Evolutionary conservation across 2,797 vertebrate genomes (phyloP).

Genomic region (Notoglanidium macrostoma): DNA sequence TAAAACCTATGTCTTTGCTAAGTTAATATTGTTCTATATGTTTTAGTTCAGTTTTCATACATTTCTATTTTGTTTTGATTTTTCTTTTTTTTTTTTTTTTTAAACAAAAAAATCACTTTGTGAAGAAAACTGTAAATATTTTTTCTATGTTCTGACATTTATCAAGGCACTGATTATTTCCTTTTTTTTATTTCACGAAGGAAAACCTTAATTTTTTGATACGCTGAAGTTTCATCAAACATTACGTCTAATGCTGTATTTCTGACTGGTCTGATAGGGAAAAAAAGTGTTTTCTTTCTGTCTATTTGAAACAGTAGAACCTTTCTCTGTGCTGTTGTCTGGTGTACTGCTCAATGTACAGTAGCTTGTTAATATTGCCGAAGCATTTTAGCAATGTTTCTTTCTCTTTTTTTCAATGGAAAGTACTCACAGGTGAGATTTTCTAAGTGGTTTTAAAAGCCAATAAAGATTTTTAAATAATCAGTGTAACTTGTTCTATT

Average conservation of each 20-base stretch:
- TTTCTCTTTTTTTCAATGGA: conserved; percentile 91
- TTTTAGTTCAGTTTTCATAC: conserved; percentile 74
- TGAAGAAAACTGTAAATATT: conserved; percentile 80
- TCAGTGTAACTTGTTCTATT: conserved; percentile 55
- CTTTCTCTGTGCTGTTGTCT: conserved; percentile 90
- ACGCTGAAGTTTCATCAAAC: conserved; percentile 87
- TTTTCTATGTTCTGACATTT: conserved; percentile 80
- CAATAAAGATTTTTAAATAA: conserved; percentile 95
- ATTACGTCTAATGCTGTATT: conserved; percentile 84
- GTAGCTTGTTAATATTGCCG: conserved; percentile 97
- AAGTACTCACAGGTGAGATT: conserved; percentile 99
- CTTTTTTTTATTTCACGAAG: conserved; percentile 76
- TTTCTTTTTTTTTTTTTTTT: conserved; percentile 62
- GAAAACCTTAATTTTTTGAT: conserved; percentile 85
- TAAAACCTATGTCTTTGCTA: conserved; percentile 90
- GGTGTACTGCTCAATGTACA: conserved; percentile 98
- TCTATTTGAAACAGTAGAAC: conserved; percentile 90
- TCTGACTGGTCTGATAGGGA: conserved; percentile 82
- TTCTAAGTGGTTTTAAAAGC: conserved; percentile 99
- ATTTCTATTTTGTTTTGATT: conserved; percentile 33
- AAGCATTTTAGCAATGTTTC: conserved; percentile 90
- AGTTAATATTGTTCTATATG: conserved; percentile 92
- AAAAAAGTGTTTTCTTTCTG: conserved; percentile 81
- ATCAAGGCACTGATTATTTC: conserved; percentile 94
- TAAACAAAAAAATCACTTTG: conserved; percentile 77